Percentiles rank a stretch among this genome's conserved stretches.
Evolutionary conservation across 23 tunicate species (phyloP).

Genomic region (Ciona savignyi): DNA sequence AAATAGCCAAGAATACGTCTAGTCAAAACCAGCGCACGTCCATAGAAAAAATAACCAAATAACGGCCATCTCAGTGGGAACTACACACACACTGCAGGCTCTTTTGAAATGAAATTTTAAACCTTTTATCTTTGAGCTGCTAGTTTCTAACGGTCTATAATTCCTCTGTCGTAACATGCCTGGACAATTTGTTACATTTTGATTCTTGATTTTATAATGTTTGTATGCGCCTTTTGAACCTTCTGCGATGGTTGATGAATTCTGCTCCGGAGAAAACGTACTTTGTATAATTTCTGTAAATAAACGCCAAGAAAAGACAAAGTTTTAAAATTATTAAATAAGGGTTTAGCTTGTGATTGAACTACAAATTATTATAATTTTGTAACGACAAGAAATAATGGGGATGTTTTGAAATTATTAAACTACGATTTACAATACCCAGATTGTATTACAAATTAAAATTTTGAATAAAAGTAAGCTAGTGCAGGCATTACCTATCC

Average conservation of each 20-base stretch:
- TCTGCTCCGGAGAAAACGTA: background rate
- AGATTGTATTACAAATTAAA: no score
- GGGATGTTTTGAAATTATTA: no score
- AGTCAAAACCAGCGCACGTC: background rate
- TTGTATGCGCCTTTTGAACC: background rate
- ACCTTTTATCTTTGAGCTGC: background rate
- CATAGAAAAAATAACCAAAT: background rate
- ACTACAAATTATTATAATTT: no score
- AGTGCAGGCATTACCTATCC: no score
- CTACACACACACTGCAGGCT: background rate
- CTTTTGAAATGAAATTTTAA: background rate
- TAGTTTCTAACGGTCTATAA: background rate
- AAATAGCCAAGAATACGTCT: conserved; percentile 64
- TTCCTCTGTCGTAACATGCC: background rate
- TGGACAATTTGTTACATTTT: background rate
- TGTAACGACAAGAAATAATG: no score
- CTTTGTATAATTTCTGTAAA: background rate
- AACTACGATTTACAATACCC: no score
- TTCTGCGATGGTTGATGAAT: background rate
- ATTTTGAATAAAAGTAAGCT: no score
- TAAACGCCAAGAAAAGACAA: background rate
- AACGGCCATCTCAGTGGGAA: background rate
- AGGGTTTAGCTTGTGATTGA: no score
- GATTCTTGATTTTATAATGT: background rate
- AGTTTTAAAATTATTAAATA: no score